Percentiles rank a stretch among this genome's conserved stretches.
phyloP scores from a whole-genome alignment of 2,797 vertebrate species.

The Eulemur coronatus region DNA sequence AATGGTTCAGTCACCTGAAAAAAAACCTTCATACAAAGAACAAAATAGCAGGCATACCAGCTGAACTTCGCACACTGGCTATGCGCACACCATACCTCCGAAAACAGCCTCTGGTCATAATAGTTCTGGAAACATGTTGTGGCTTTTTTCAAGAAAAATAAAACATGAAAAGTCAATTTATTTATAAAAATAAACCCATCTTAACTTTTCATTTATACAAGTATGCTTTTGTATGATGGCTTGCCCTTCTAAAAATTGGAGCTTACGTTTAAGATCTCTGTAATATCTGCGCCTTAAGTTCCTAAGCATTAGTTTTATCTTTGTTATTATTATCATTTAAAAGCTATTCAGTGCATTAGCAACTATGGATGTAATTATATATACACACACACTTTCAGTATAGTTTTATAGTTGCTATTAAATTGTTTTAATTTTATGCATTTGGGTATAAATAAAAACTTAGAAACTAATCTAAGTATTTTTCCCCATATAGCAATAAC shows the following conservation, averaged over 20 bases:
- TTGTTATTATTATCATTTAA: slow-evolving; percentile 69
- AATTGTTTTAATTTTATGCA: slow-evolving; percentile 74
- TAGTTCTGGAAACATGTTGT: slow-evolving; percentile 68
- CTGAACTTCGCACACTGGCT: slow-evolving; percentile 67
- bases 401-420: slow-evolving; percentile 74
- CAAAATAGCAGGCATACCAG: slow-evolving; percentile 75
- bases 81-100: slow-evolving; percentile 52
- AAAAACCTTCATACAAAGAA: slow-evolving; percentile 34
- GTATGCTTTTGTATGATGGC: slow-evolving; percentile 72
- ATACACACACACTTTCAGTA: slow-evolving; percentile 14
- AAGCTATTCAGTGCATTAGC: slow-evolving; percentile 63
- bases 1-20: background rate
- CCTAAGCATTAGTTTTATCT: slow-evolving; percentile 40
- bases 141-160: slow-evolving; percentile 64
- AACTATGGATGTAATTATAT: slow-evolving; percentile 70
- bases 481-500: slow-evolving; percentile 54
- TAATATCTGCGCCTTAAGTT: slow-evolving; percentile 67
- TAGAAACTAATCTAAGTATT: slow-evolving; percentile 65
- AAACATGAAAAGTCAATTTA: slow-evolving; percentile 32
- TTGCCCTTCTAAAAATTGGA: slow-evolving; percentile 79
- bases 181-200: slow-evolving; percentile 76
- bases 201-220: slow-evolving; percentile 80
- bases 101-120: slow-evolving; percentile 75
- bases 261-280: slow-evolving; percentile 65
- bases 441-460: slow-evolving; percentile 77